Percentiles rank a stretch among this genome's conserved stretches.
Conservation (phyloP, 92 coral and sea anemone species). For the Bergia sp. region DNA sequence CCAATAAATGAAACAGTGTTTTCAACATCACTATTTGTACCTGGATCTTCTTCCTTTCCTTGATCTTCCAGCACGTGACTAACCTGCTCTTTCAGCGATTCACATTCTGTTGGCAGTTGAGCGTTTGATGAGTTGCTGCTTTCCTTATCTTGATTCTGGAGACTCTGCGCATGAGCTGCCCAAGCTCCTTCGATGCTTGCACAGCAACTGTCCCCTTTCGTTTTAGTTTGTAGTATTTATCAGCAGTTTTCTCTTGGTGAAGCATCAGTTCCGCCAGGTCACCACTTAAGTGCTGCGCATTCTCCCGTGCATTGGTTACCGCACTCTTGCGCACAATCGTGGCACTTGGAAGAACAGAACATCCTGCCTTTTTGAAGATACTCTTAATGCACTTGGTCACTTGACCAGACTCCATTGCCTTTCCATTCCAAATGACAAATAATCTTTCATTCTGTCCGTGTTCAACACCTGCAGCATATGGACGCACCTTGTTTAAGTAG, state of each 20-base stretch:
- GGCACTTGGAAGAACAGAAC: background rate
- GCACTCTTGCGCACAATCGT: background rate
- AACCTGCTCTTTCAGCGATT: too few relatives aligned
- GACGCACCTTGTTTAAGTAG: background rate
- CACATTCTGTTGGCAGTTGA: too few relatives aligned
- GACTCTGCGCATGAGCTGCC: background rate
- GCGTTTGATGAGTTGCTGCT: too few relatives aligned
- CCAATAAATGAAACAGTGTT: background rate
- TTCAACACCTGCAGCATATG: background rate
- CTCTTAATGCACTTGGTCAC: constrained; percentile 20
- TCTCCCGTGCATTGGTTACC: background rate
- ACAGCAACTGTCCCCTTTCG: background rate
- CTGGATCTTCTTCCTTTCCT: background rate
- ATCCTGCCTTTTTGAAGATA: constrained; percentile 19
- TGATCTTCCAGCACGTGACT: too few relatives aligned
- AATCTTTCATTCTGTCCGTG: background rate
- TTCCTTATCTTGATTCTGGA: background rate
- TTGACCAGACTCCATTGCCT: too few relatives aligned
- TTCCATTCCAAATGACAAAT: background rate
- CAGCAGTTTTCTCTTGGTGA: constrained; percentile 6
- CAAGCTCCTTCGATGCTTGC: background rate
- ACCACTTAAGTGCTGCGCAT: background rate
- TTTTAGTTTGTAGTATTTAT: background rate
- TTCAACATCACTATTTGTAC: background rate
- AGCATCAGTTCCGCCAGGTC: constrained; percentile 22